Conservation (phyloP, 2,888 invertebrate genomes). For the Volucella bombylans region DNA sequence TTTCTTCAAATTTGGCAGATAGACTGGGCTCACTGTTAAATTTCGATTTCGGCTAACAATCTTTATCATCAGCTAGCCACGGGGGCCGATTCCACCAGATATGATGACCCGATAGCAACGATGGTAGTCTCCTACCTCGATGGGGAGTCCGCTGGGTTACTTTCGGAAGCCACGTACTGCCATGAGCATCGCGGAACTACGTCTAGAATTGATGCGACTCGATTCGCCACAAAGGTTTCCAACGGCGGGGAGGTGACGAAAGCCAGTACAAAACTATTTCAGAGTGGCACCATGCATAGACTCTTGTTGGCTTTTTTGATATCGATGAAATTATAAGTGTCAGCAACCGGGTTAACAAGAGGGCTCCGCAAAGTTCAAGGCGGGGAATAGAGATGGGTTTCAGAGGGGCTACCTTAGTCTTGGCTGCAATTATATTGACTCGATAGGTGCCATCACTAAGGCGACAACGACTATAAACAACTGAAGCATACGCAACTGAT, state of each 20-base stretch:
- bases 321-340: neutral
- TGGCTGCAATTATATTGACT: neutral
- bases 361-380: neutral
- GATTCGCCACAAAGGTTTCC: conserved; percentile 18
- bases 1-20: too few relatives aligned
- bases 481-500: conserved; percentile 4
- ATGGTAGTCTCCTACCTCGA: too few relatives aligned
- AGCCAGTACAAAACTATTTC: conserved; percentile 73
- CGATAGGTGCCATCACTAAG: neutral
- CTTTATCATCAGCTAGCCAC: too few relatives aligned
- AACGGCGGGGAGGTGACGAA: conserved; percentile 13
- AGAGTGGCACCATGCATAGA: neutral
- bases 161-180: conserved; percentile 16
- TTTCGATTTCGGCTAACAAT: too few relatives aligned
- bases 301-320: neutral
- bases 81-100: too few relatives aligned
- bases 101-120: too few relatives aligned
- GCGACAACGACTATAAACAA: too few relatives aligned
- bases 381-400: conserved; percentile 11
- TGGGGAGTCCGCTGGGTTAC: conserved; percentile 43
- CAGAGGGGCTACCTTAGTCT: neutral
- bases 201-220: neutral
- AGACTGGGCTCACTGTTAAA: too few relatives aligned
- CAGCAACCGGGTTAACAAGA: neutral
- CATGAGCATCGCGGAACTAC: conserved; percentile 6